Evolutionary conservation across 2,113 vertebrate genomes (phyloP), one percentile per base, ranked within the genome.

Genomic region (rabbit (Oryctolagus cuniculus)): DNA sequence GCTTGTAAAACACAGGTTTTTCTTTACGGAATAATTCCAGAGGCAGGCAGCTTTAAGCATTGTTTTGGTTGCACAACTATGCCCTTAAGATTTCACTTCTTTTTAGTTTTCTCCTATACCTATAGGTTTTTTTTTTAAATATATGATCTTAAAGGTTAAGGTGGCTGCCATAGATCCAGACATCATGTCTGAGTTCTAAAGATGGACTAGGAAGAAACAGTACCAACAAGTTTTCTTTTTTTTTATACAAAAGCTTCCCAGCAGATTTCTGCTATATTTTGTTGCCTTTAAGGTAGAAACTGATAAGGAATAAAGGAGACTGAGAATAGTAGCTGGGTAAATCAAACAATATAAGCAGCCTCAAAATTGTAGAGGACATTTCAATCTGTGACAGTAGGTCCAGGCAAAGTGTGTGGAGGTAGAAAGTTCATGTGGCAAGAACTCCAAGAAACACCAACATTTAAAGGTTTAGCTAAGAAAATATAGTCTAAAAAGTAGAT

Each of bases 1-100:
- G n/a, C 29, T 85, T 89, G 38, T 87, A 73, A 73, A 67, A 61
- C 63, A 90, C 9, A 53, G 19, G 44, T 83, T 73, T 91, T 90
- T 91, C 73, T 36, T 75, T 72, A 84, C 31, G 22, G 83, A 89
- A 64, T 12, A 85, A 86, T 80, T 88, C 10, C n/a, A 83, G 51
- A 95, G 27, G 51, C 79, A 87, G 83, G 66, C 67, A 49, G 49
- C 22, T 88, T 93, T 34, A 70, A 21, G n/a, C 61, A 49, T 63
- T 85, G 10, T 55, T 93, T 96, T 19, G 6, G 34, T 31, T 67
- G 25, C 25, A 89, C 11, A 73, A 85, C 84, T 78, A 53, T 44
- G 12, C 49, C 69, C 74, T 64, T 29, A 92, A 92, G 67, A 85
- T 63, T 24, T 86, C 24, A 11, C 6, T 38, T 82, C 61, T 61